Base-by-base conservation (phyloP, 2,797 vertebrate genomes). In the Cheirogaleus major region DNA sequence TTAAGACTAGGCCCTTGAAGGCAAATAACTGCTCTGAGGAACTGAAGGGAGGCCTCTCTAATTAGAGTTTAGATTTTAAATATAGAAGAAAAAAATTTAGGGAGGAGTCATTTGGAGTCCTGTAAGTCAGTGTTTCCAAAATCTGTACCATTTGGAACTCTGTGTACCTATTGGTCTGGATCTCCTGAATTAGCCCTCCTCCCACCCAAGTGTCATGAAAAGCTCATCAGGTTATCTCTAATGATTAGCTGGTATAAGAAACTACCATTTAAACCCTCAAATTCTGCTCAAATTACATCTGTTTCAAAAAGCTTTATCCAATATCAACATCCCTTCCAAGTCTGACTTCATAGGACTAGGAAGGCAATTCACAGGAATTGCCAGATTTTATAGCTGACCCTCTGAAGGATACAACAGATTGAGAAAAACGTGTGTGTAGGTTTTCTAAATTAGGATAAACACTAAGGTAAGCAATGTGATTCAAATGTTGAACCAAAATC, bases 401-500 rank as follows among this genome's bases (percentile, higher is more conserved):
- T 6, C 7, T 63, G 2, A 48, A 84, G 12, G 48, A 93, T 6
- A 65, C 2, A 25, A 32, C 38, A 67, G 63, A 17, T 41, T 76
- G 13, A 69, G 63, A 65, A 95, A 88, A 82, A 63, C 6, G 17
- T 25, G 0, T 22, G 52, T 23, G 32, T 61, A 45, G 13, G 0
- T 89, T 76, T 92, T 70, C 45, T 86, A 63, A 79, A 82, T 69
- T 84, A 48, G 55, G n/a, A 78, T 78, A 67, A 93, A 41, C 50
- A 80, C 4, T 95, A 69, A 88, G 23, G n/a, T 57, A 89, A 79
- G 8, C 55, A 93, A 45, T 10, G 38, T 69, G 41, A 80, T 48
- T 94, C 61, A 50, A 90, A 89, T 25, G 91, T 94, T 95, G 52
- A 95, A 85, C 23, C 9, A 2, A 92, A 81, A 18, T 86, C 35